Evolutionary conservation across 2,797 vertebrate species (phyloP).

Genomic region (Chiroxiphia lanceolata): DNA sequence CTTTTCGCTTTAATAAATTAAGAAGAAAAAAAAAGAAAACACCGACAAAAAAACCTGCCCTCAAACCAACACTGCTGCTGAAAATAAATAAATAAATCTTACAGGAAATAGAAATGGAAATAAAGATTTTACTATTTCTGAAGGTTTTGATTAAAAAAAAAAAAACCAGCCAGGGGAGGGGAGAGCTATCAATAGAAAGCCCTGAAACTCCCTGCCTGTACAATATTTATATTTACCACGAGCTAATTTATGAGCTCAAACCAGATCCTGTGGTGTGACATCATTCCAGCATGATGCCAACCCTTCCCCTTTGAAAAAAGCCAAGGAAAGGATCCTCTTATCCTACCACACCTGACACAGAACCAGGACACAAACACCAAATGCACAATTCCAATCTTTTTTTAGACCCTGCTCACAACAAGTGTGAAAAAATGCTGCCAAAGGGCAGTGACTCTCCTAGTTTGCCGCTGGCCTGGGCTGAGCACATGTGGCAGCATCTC

Average conservation of each 20-base stretch:
- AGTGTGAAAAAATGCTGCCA: neutral
- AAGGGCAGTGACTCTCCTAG: fast-evolving
- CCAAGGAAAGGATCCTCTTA: neutral
- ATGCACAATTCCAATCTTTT: neutral
- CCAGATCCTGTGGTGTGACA: neutral
- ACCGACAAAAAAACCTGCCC: neutral
- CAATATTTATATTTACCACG: neutral
- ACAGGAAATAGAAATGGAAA: slow-evolving; percentile 35
- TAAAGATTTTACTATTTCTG: slow-evolving; percentile 70
- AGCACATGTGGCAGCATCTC: neutral
- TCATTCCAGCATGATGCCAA: neutral
- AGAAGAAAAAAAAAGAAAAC: neutral
- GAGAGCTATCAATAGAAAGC: neutral
- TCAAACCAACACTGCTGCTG: neutral
- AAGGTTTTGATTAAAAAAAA: neutral
- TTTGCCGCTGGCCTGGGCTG: neutral
- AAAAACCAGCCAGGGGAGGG: neutral
- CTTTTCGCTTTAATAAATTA: neutral
- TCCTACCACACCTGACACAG: neutral
- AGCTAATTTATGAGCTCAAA: neutral
- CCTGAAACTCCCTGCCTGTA: neutral
- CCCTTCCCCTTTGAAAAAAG: neutral
- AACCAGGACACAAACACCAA: neutral
- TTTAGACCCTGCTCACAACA: neutral
- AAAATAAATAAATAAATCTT: slow-evolving; percentile 35